Evolutionary conservation across 2,888 invertebrate species (phyloP).

Genomic region (Anthophora plumipes): DNA sequence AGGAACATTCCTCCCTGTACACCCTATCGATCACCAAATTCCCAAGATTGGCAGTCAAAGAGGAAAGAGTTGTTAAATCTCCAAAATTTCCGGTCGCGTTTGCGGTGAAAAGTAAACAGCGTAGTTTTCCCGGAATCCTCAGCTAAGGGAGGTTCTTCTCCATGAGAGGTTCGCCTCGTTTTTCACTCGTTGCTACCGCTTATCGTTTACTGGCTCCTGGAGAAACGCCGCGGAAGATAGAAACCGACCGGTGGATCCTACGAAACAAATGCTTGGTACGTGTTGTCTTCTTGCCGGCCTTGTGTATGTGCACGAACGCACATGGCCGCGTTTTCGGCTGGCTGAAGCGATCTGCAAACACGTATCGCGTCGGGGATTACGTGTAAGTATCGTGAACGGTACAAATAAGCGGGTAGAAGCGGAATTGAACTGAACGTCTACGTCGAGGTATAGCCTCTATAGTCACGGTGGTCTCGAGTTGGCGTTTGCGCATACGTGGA

Average conservation of each 20-base stretch:
- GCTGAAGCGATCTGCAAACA: conserved; percentile 62
- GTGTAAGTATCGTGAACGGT: conserved; percentile 51
- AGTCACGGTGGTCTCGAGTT: background rate
- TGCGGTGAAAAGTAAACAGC: conserved; percentile 34
- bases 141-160: conserved; percentile 20
- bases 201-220: conserved; percentile 44
- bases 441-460: conserved; percentile 14
- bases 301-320: background rate
- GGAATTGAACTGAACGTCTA: conserved; percentile 43
- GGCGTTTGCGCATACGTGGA: conserved; percentile 32
- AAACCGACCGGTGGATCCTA: conserved; percentile 48
- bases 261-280: conserved; percentile 61
- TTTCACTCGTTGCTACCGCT: conserved; percentile 46
- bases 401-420: conserved; percentile 45
- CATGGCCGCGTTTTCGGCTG: conserved; percentile 50
- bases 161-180: conserved; percentile 48
- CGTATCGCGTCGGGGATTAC: conserved; percentile 53
- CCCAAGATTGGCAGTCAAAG: background rate
- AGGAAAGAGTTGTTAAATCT: background rate
- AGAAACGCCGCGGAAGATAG: conserved; percentile 40
- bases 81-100: conserved; percentile 6
- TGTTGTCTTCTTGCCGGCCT: conserved; percentile 29
- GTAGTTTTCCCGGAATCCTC: background rate
- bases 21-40: background rate
- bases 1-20: too few relatives aligned